phyloP scores from a whole-genome alignment of 2,888 invertebrate genomes.

The Imbricaverruca yamaguchii region DNA sequence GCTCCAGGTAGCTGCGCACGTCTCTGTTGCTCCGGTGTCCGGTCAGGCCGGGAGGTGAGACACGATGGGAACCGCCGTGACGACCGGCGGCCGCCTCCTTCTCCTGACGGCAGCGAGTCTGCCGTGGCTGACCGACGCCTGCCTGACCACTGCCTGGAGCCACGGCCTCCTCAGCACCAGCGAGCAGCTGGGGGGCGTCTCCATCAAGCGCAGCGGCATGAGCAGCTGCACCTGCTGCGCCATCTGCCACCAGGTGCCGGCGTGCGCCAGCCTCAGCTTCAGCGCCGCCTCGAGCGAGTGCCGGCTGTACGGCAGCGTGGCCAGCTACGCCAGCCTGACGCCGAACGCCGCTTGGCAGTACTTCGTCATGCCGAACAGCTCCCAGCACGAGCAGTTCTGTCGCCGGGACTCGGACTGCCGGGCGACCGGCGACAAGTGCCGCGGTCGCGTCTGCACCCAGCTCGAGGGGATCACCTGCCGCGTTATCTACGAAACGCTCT shows the following conservation, averaged over 20 bases:
- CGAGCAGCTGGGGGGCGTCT: neutral
- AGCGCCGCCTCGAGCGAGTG: neutral
- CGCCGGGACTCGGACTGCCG: neutral
- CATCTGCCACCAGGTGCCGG: neutral
- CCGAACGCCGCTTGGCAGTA: neutral
- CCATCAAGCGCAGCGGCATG: neutral
- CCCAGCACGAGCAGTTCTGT: neutral
- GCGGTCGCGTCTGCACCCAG: neutral
- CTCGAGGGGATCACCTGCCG: neutral
- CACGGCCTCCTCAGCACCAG: neutral
- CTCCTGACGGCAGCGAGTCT: too few relatives aligned
- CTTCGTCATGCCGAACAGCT: neutral
- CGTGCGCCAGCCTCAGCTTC: neutral
- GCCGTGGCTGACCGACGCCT: neutral
- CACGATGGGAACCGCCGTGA: too few relatives aligned
- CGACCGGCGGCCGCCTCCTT: too few relatives aligned
- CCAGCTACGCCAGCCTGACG: neutral
- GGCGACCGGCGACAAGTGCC: neutral
- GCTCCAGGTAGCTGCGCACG: too few relatives aligned
- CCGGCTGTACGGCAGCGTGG: neutral
- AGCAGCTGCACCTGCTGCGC: neutral
- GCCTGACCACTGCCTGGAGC: neutral
- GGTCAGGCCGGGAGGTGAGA: too few relatives aligned
- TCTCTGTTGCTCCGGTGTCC: too few relatives aligned
- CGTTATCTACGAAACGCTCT: neutral